These are phyloP conservation scores for Diloba caeruleocephala DNA, from an alignment of 2,888 invertebrate species.

Conservation along the genomic window DNA sequence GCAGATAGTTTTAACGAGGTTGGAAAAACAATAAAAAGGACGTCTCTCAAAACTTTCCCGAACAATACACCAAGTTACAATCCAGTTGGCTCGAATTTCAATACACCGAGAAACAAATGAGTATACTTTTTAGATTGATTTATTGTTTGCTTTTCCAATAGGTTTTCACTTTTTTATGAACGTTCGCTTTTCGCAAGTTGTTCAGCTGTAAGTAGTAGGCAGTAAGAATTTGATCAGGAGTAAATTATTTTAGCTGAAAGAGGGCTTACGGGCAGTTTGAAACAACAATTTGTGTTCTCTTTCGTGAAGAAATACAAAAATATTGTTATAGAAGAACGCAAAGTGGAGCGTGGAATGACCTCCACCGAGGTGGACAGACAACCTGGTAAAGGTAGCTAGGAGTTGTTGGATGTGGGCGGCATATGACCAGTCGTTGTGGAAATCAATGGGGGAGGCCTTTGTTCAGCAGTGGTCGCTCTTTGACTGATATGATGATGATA, in stretches of 20 bases:
- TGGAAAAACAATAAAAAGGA: constrained; percentile 57
- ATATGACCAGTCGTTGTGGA: too few species aligned
- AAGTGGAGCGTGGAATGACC: too few species aligned
- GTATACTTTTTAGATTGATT: constrained; percentile 54
- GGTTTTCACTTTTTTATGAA: constrained; percentile 37
- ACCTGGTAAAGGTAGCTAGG: too few species aligned
- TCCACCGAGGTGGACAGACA: too few species aligned
- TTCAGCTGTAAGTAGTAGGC: constrained; percentile 10
- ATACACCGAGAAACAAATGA: constrained; percentile 48
- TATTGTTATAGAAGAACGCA: too few species aligned
- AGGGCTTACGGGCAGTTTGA: too few species aligned
- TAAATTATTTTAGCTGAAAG: constrained; percentile 28
- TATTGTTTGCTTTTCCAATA: constrained; percentile 41
- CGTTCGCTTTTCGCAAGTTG: constrained; percentile 25
- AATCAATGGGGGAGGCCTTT: too few species aligned
- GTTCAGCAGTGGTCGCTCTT: too few species aligned
- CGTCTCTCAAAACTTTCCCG: constrained; percentile 52
- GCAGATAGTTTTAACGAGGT: constrained; percentile 64
- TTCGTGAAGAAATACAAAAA: too few species aligned
- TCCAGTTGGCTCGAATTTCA: constrained; percentile 51
- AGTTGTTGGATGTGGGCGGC: too few species aligned
- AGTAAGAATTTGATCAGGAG: constrained; percentile 29
- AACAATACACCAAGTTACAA: constrained; percentile 56
- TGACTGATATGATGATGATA: too few species aligned
- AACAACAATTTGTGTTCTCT: too few species aligned